Conservation (phyloP, 2,888 invertebrate genomes). For the Liopterus haemorrhoidalis region DNA sequence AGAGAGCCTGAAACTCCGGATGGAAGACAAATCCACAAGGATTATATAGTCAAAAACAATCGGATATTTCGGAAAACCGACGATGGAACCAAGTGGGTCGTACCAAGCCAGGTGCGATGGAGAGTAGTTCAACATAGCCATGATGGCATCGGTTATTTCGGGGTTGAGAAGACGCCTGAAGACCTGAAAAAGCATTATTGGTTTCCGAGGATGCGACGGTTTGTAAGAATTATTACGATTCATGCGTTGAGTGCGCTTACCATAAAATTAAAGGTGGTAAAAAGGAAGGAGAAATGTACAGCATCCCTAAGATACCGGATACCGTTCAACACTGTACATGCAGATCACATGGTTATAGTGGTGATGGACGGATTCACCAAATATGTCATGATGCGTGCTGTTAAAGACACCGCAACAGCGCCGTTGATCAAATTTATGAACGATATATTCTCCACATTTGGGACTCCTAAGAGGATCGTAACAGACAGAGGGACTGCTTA, state of each 20-base stretch:
- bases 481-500: conserved; percentile 40
- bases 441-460: conserved; percentile 35
- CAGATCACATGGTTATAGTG: conserved; percentile 44
- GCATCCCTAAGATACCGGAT: conserved; percentile 39
- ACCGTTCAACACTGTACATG: conserved; percentile 42
- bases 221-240: conserved; percentile 38
- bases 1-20: too few relatives aligned
- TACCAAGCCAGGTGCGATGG: conserved; percentile 18
- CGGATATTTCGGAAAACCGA: too few relatives aligned
- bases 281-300: conserved; percentile 37
- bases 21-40: too few relatives aligned
- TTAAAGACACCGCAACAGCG: conserved; percentile 35
- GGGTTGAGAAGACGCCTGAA: conserved; percentile 21
- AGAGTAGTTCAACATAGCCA: conserved; percentile 23
- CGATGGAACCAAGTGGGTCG: too few relatives aligned
- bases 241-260: conserved; percentile 40
- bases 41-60: too few relatives aligned
- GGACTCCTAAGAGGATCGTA: conserved; percentile 37
- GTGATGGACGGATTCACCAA: conserved; percentile 42
- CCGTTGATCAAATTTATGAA: conserved; percentile 34
- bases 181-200: conserved; percentile 22
- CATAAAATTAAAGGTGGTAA: conserved; percentile 33
- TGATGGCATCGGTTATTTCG: conserved; percentile 25
- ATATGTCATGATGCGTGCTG: conserved; percentile 37
- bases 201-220: conserved; percentile 35